These are phyloP conservation scores for Tetrax tetrax DNA, from an alignment of 2,113 vertebrate genomes.

Conservation along the genomic window DNA sequence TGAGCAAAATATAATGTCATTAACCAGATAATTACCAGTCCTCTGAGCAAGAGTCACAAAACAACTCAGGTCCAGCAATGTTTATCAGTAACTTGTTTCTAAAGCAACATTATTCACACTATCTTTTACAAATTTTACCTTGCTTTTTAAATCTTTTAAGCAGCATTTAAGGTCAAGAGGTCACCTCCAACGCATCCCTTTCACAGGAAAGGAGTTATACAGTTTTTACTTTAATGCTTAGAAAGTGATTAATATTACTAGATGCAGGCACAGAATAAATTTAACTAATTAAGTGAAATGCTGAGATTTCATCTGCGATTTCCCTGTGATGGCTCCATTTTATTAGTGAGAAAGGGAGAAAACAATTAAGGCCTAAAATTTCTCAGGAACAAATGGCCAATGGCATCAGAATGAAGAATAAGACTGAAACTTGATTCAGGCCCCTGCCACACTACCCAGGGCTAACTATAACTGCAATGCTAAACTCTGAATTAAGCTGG, in stretches of 20 bases:
- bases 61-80: background rate
- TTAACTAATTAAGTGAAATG: background rate
- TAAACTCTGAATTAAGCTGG: accelerated
- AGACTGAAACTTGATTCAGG: background rate
- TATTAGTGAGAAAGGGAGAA: background rate
- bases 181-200: background rate
- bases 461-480: background rate
- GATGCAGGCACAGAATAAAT: background rate
- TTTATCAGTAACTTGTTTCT: background rate
- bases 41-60: background rate
- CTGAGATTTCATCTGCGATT: background rate
- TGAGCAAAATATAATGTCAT: background rate
- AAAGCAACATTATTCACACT: accelerated
- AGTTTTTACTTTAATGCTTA: background rate
- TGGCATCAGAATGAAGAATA: background rate
- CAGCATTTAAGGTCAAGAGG: background rate
- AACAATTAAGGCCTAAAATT: background rate
- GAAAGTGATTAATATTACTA: background rate
- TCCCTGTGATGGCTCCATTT: background rate
- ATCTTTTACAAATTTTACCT: background rate
- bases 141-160: slow-evolving; percentile 30
- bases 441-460: background rate
- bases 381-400: background rate
- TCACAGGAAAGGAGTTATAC: background rate
- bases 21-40: background rate